Evolutionary conservation across 2,113 vertebrate species (phyloP), one percentile per base, ranked within the genome.

Genomic region (Castor canadensis): DNA sequence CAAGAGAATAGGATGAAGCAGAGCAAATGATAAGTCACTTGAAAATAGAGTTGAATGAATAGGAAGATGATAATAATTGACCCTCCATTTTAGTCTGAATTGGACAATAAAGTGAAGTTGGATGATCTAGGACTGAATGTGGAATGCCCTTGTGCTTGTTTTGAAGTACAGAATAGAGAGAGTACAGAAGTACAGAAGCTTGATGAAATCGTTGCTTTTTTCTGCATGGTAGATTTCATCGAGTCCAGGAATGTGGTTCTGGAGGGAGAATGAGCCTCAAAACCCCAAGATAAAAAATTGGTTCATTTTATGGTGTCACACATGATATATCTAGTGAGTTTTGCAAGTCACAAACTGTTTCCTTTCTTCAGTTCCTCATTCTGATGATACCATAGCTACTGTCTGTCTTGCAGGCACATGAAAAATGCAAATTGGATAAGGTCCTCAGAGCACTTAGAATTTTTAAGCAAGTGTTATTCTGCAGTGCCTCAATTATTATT

Each of bases 251-350:
- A 73, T 3, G 17, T 87, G 45, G 49, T 3, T 79, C 24, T 43
- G n/a, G n/a, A 95, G 56, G 40, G 35, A 89, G 43, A 89, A 4
- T 11, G n/a, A 60, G 22, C 11, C 66, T 94, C 84, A 79, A 89
- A 86, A 83, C 52, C 40, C 38, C 80, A 71, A 49, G 47, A 84
- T 89, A 76, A 88, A 64, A 87, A 40, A 32, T 54, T 85, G 11
- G 3, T 4, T 95, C 58, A 93, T 56, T 94, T 83, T 66, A 64
- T 81, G 60, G 15, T 32, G 24, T 52, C 16, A 80, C 28, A 86
- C 79, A 77, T 91, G 92, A 96, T 85, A 95, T 45, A 86, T 77
- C 69, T 66, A 32, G 45, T 88, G 86, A 95, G 40, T 89, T 95
- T 94, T 54, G 17, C 30, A 73, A 86, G 43, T 52, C 89, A 87